A percentile compares a stretch with the other conserved stretches of the same genome.
Conservation (phyloP, 92 coral and sea anemone species). For the Porites evermanni region DNA sequence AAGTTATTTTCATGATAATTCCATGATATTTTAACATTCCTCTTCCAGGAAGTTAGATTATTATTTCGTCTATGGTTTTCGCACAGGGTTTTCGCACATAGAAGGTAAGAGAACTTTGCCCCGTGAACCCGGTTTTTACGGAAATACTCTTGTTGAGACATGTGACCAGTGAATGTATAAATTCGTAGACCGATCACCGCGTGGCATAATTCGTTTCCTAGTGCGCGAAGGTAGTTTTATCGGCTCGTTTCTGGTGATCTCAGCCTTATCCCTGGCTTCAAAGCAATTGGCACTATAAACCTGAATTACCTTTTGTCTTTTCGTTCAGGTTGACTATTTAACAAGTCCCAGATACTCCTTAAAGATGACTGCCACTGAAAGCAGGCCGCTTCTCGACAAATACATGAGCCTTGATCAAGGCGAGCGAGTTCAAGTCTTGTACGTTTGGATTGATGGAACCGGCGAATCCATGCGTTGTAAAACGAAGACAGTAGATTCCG, state of each 20-base stretch:
- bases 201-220: neutral
- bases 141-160: neutral
- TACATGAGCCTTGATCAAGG: constrained; percentile 89
- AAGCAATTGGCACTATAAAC: no score
- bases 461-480: constrained; percentile 97
- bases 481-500: constrained; percentile 82
- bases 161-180: constrained; percentile 9
- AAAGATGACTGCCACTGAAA: constrained; percentile 57
- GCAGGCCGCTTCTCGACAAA: constrained; percentile 66
- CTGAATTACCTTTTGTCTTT: no score
- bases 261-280: no score
- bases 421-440: constrained; percentile 84
- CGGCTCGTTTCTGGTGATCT: neutral
- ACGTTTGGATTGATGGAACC: constrained; percentile 96
- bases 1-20: neutral
- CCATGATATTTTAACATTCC: neutral
- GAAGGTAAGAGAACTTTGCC: constrained; percentile 4
- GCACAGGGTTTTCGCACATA: neutral
- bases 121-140: no score
- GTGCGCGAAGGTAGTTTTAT: neutral
- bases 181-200: no score
- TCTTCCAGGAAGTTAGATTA: neutral
- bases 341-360: neutral
- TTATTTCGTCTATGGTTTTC: neutral
- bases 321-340: neutral